phyloP scores from a whole-genome alignment of 1,140 invertebrate genomes.

The Portunus trituberculatus region DNA sequence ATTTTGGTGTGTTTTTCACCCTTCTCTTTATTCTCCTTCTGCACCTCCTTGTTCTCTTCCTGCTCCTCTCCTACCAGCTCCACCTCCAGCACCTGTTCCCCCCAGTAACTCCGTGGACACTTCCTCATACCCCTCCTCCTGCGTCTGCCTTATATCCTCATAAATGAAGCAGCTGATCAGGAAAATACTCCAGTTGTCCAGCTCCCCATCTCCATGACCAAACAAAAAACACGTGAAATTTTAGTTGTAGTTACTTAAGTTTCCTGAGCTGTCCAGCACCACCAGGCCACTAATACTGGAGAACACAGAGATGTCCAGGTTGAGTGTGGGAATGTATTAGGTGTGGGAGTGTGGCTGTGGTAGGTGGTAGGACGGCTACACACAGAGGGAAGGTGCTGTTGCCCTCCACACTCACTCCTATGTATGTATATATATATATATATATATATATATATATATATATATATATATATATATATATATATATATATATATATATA shows the following conservation, averaged over 20 bases:
- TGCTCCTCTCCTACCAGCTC: no score
- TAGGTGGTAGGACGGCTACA: conserved; percentile 78
- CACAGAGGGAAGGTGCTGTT: conserved; percentile 83
- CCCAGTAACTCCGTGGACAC: not conserved
- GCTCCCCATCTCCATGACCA: conserved; percentile 84
- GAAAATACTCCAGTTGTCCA: conserved; percentile 81
- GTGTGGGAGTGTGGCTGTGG: no score
- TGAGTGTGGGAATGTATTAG: not conserved
- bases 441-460: no score
- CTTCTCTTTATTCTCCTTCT: not conserved
- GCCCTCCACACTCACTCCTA: conserved; percentile 84
- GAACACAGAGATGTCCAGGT: conserved; percentile 79
- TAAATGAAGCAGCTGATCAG: conserved; percentile 61
- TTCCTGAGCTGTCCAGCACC: conserved; percentile 84
- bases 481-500: no score
- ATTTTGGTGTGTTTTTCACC: no score
- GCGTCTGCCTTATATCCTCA: conserved; percentile 18
- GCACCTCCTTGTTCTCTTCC: not conserved
- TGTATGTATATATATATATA: conserved; percentile 79
- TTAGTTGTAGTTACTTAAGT: conserved; percentile 86
- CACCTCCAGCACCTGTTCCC: not conserved
- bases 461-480: no score
- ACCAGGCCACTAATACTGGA: conserved; percentile 87
- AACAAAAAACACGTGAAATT: conserved; percentile 86
- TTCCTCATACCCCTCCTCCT: not conserved